These are phyloP conservation scores for Seriola rivoliana DNA, from an alignment of 2,113 vertebrate species.

Conservation along the genomic window DNA sequence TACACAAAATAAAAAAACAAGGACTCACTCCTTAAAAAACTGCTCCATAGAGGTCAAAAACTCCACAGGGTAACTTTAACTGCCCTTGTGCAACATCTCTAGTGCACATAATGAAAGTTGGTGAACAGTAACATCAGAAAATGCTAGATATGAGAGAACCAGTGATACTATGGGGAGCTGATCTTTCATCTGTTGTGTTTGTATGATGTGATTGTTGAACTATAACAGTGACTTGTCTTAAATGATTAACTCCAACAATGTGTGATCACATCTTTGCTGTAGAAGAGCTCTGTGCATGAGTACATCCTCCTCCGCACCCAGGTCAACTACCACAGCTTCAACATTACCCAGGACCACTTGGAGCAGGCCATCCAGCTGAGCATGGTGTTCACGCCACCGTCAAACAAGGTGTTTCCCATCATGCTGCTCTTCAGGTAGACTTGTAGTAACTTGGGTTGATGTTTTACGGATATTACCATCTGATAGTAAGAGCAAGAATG, in stretches of 20 bases:
- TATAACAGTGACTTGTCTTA: too few relatives aligned
- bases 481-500: background rate
- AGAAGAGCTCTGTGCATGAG: conserved; percentile 33
- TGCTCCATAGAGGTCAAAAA: too few relatives aligned
- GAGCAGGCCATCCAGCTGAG: conserved; percentile 81
- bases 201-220: background rate
- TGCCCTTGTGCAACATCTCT: too few relatives aligned
- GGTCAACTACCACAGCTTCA: conserved; percentile 85
- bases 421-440: conserved; percentile 86
- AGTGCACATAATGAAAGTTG: background rate
- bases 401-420: conserved; percentile 81
- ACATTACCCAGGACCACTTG: conserved; percentile 72
- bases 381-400: conserved; percentile 72
- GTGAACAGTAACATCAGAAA: too few relatives aligned
- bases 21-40: too few relatives aligned
- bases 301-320: conserved; percentile 68
- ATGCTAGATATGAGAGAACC: too few relatives aligned
- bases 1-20: too few relatives aligned
- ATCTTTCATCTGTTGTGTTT: background rate
- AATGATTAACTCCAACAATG: background rate
- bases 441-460: background rate
- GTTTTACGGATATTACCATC: background rate
- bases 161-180: background rate
- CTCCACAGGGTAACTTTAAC: too few relatives aligned
- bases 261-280: conserved; percentile 4